Percentiles rank a stretch among this genome's conserved stretches.
Evolutionary conservation across 2,888 invertebrate species (phyloP).

Genomic region (Limenitis camilla): DNA sequence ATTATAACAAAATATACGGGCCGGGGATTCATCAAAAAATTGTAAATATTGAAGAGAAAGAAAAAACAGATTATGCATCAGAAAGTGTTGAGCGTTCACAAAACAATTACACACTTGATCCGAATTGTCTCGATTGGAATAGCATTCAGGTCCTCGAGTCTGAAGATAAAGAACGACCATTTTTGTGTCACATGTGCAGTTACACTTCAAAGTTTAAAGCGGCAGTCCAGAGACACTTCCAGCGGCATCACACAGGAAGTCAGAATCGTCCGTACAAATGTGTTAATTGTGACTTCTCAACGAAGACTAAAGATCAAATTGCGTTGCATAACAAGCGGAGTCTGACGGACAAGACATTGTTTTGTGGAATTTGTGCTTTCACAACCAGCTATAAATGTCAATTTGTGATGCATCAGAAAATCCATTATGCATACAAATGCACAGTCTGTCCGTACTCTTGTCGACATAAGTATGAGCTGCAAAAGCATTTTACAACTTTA

Average conservation of each 20-base stretch:
- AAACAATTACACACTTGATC: slow-evolving; percentile 38
- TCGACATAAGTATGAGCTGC: slow-evolving; percentile 46
- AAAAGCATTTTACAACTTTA: slow-evolving; percentile 39
- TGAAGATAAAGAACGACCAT: slow-evolving; percentile 39
- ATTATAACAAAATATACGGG: slow-evolving; percentile 28
- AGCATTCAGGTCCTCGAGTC: slow-evolving; percentile 47
- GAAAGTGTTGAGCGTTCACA: no score
- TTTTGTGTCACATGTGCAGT: slow-evolving; percentile 44
- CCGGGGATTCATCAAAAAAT: slow-evolving; percentile 2
- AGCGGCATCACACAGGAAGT: slow-evolving; percentile 46
- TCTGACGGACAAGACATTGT: slow-evolving; percentile 28
- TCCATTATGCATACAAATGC: slow-evolving; percentile 46
- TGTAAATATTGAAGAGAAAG: slow-evolving; percentile 6
- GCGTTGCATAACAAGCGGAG: slow-evolving; percentile 51
- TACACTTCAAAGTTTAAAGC: slow-evolving; percentile 53
- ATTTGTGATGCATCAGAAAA: slow-evolving; percentile 44
- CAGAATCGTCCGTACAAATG: slow-evolving; percentile 49
- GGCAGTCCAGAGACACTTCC: slow-evolving; percentile 52
- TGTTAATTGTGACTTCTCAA: slow-evolving; percentile 50
- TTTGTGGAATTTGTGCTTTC: slow-evolving; percentile 39
- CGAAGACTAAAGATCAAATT: slow-evolving; percentile 58
- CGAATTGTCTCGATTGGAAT: slow-evolving; percentile 41
- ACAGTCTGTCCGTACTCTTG: slow-evolving; percentile 40
- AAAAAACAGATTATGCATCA: slow-evolving; percentile 2
- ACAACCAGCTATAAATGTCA: slow-evolving; percentile 46